Base-by-base conservation (phyloP, 2,888 invertebrate species). In the Oegoconia quadripuncta region DNA sequence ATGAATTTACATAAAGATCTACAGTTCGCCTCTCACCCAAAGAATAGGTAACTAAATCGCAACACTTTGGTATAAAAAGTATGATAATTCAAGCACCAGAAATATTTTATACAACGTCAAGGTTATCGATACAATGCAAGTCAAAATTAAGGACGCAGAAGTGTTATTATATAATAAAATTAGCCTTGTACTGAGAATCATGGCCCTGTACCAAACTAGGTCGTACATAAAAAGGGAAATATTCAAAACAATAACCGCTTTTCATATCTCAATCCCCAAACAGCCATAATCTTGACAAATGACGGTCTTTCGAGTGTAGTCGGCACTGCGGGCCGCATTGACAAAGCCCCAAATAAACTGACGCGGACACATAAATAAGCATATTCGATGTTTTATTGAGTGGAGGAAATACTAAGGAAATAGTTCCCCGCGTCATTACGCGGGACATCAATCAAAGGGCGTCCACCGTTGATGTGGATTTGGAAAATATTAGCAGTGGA, bases 351-450 rank as follows among this genome's bases (percentile, higher is more conserved):
- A 70, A 82, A 82, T 83, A 84, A 82, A 83, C 69, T 73, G 79
- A 74, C 72, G 70, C 71, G 67, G 74, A 71, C 74, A 76, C 67
- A 81, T 82, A 84, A 81, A 83, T 84, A 82, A 78, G 80, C 81
- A 82, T 80, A 80, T 82, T 84, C 70, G 77, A 82, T 78, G 82
- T 82, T 84, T 84, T 82, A 84, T 86, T 81, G 81, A 84, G 81
- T 83, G 66, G 69, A 80, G 86, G 87, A 86, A 86, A 86, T 80
- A 76, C 74, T 74, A 69, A 80, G 86, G 84, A 86, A 87, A 84
- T 82, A 82, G 82, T 83, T 84, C 78, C 76, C 72, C 76, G 80
- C 69, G 72, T 86, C 82, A 86, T 84, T 84, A 86, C 76, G 70
- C 65, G 57, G 61, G 65, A 64, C 82, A 87, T 87, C 86, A 82